phyloP scores from a whole-genome alignment of 2,888 invertebrate species.

The Oscheius sp. region DNA sequence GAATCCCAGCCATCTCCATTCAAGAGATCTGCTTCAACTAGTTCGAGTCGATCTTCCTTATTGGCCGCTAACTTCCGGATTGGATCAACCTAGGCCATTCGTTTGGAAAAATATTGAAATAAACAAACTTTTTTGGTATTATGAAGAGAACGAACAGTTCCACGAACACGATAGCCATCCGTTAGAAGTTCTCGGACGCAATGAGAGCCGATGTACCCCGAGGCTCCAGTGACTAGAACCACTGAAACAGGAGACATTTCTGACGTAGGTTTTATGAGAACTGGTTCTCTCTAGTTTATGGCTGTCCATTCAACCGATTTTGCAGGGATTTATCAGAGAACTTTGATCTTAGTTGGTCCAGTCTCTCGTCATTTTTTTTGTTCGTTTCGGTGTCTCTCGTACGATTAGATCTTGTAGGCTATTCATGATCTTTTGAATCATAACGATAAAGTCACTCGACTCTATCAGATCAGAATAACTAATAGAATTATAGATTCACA shows the following conservation, averaged over 20 bases:
- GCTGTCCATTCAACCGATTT: too few relatives aligned
- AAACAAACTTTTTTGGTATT: conserved; percentile 58
- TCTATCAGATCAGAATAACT: conserved; percentile 1
- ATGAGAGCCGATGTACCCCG: conserved; percentile 74
- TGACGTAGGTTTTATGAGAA: background rate
- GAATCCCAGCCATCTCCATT: conserved; percentile 51
- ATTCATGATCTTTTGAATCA: background rate
- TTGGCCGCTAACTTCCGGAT: conserved; percentile 34
- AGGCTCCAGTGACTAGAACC: conserved; percentile 75
- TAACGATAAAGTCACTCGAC: background rate
- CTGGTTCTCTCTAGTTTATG: background rate
- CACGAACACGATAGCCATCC: conserved; percentile 73
- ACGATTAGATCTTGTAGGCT: too few relatives aligned
- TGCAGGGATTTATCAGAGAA: too few relatives aligned
- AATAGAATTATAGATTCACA: too few relatives aligned
- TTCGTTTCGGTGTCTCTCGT: background rate
- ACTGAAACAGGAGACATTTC: conserved; percentile 37
- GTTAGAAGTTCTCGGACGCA: conserved; percentile 73
- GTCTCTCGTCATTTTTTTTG: too few relatives aligned
- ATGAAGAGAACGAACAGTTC: conserved; percentile 70
- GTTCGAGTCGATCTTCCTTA: conserved; percentile 51
- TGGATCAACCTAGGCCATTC: conserved; percentile 41
- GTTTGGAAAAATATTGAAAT: background rate
- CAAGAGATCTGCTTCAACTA: conserved; percentile 66
- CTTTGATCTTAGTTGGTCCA: too few relatives aligned